These are phyloP conservation scores for Calameuta filiformis DNA, from an alignment of 2,888 invertebrate genomes.

Conservation along the genomic window DNA sequence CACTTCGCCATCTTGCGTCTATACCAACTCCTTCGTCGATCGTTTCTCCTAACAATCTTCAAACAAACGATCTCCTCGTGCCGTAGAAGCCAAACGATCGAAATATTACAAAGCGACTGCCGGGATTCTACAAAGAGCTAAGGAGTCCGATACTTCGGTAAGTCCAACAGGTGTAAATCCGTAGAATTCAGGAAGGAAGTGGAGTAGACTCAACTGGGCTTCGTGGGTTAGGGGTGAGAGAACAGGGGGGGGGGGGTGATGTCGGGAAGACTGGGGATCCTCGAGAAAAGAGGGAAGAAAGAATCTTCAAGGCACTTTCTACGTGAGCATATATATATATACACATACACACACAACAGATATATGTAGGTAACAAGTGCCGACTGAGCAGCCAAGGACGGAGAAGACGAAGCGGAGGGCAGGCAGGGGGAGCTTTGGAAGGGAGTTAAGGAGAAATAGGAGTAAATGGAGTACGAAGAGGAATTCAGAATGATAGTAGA, in stretches of 20 bases:
- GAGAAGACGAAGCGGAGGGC: constrained; percentile 20
- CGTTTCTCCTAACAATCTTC: no score
- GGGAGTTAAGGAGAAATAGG: constrained; percentile 32
- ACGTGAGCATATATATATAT: background rate
- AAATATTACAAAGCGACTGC: no score
- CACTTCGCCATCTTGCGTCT: background rate
- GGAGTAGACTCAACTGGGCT: constrained; percentile 35
- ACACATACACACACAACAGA: background rate
- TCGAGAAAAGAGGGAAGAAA: constrained; percentile 14
- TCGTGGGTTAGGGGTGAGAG: constrained; percentile 30
- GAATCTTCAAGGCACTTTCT: background rate
- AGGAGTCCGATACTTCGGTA: constrained; percentile 42
- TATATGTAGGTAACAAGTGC: constrained; percentile 1
- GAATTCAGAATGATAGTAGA: constrained; percentile 51
- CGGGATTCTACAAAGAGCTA: constrained; percentile 34
- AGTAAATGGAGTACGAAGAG: constrained; percentile 31
- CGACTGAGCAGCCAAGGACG: background rate
- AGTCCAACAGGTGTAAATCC: constrained; percentile 64
- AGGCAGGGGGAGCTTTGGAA: constrained; percentile 23
- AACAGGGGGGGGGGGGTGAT: constrained; percentile 32
- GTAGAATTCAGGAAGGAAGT: constrained; percentile 34
- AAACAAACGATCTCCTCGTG: no score
- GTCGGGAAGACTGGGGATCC: constrained; percentile 11
- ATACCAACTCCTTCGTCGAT: background rate
- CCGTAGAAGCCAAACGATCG: no score